Evolutionary conservation across 2,113 vertebrate genomes (phyloP).

Genomic region (Sinocyclocheilus rhinocerous): DNA sequence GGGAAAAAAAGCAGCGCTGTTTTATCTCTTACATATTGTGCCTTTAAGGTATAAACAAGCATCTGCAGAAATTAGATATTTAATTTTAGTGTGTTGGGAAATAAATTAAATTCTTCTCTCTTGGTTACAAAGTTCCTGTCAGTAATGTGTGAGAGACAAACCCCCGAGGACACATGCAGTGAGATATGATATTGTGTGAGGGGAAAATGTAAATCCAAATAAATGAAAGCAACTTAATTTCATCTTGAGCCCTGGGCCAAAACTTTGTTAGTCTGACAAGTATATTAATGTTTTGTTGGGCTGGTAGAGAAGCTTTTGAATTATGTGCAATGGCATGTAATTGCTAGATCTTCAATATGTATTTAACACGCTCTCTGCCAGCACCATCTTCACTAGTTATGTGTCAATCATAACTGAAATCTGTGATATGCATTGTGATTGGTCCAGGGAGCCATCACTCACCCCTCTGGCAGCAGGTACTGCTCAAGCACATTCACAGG

Average conservation of each 20-base stretch:
- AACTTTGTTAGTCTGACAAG: slow-evolving; percentile 11
- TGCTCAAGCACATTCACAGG: slow-evolving; percentile 81
- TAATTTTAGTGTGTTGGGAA: background rate
- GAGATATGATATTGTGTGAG: slow-evolving; percentile 26
- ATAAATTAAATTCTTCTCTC: slow-evolving; percentile 56
- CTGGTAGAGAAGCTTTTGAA: background rate
- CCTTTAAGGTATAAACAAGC: background rate
- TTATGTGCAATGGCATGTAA: background rate
- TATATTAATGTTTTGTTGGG: slow-evolving; percentile 10
- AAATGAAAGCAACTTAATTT: slow-evolving; percentile 42
- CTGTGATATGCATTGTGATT: background rate
- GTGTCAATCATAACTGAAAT: background rate
- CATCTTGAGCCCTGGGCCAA: slow-evolving; percentile 45
- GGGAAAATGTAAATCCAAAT: slow-evolving; percentile 55
- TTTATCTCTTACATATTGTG: no score
- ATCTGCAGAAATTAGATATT: background rate
- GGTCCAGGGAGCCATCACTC: slow-evolving; percentile 64
- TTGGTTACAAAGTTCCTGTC: slow-evolving; percentile 56
- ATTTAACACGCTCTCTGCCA: background rate
- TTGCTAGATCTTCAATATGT: background rate
- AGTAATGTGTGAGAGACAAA: slow-evolving; percentile 42
- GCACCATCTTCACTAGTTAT: background rate
- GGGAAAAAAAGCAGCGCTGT: no score
- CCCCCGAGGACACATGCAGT: slow-evolving; percentile 39
- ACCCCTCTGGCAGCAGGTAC: slow-evolving; percentile 90